Conservation (phyloP, 2,888 invertebrate species). For the Agrochola circellaris region DNA sequence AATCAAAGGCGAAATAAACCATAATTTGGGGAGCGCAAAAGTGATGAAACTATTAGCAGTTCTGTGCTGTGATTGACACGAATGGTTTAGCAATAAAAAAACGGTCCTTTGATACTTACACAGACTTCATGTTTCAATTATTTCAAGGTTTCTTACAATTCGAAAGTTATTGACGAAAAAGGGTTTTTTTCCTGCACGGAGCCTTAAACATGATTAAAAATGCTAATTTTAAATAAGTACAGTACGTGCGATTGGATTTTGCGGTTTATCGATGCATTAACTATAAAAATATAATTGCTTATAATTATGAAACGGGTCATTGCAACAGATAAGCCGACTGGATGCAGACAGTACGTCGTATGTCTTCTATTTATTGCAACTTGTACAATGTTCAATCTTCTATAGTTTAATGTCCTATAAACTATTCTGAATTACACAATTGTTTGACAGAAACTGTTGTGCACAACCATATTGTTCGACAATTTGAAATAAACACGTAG, state of each 20-base stretch:
- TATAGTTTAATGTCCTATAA: conserved; percentile 50
- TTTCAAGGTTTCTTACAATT: too few species aligned
- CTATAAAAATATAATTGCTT: conserved; percentile 45
- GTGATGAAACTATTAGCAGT: too few species aligned
- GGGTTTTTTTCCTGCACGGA: too few species aligned
- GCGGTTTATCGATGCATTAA: conserved; percentile 43
- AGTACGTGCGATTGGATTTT: conserved; percentile 17
- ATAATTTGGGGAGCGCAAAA: too few species aligned
- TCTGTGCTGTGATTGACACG: too few species aligned
- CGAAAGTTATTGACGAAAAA: too few species aligned
- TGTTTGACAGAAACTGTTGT: conserved; percentile 5
- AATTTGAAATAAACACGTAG: conserved; percentile 16
- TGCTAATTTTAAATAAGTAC: conserved; percentile 27
- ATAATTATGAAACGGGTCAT: conserved; percentile 66
- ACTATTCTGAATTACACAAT: conserved; percentile 24
- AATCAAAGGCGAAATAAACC: too few species aligned
- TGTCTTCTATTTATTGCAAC: conserved; percentile 63
- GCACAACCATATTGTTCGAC: conserved; percentile 6
- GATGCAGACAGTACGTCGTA: conserved; percentile 79
- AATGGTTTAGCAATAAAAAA: too few species aligned
- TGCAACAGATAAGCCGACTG: conserved; percentile 70
- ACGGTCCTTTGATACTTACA: too few species aligned
- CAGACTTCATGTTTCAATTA: too few species aligned
- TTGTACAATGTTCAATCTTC: conserved; percentile 41
- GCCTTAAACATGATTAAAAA: conserved; percentile 27